Evolutionary conservation across 1,140 invertebrate species (phyloP).

Genomic region (Tetramorium alpestre): DNA sequence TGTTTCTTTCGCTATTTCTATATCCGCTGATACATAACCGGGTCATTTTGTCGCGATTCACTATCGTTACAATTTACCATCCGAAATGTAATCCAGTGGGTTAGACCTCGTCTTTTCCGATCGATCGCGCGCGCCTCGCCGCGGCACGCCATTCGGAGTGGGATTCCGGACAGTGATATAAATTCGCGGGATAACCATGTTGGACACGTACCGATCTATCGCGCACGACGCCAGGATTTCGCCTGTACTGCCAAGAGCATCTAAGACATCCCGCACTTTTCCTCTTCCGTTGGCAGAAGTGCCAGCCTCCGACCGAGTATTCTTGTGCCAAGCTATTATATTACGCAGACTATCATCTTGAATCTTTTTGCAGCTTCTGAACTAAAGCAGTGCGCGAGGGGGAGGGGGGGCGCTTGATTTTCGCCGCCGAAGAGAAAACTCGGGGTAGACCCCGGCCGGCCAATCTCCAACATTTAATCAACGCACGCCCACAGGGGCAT

Average conservation of each 20-base stretch:
- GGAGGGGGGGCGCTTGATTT: background rate
- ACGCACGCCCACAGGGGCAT: constrained; percentile 27
- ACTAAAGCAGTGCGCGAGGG: background rate
- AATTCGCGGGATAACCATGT: constrained; percentile 35
- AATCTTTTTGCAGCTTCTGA: constrained; percentile 12
- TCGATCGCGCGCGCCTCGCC: constrained; percentile 26
- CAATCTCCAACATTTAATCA: constrained; percentile 41
- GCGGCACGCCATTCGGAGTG: background rate
- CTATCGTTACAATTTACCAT: constrained; percentile 9
- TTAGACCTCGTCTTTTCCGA: constrained; percentile 38
- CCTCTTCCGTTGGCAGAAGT: constrained; percentile 48
- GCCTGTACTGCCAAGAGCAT: constrained; percentile 21
- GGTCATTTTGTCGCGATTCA: constrained; percentile 5
- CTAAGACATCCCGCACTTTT: constrained; percentile 34
- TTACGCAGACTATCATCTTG: constrained; percentile 32
- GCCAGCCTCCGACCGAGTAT: constrained; percentile 15
- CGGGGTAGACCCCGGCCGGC: background rate
- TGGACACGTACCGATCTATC: constrained; percentile 47
- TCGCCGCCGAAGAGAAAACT: background rate
- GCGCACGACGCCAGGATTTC: constrained; percentile 42
- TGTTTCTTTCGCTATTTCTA: background rate
- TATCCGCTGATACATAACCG: background rate
- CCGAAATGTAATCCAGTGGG: constrained; percentile 27
- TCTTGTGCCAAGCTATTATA: constrained; percentile 52
- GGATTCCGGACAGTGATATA: constrained; percentile 22